Evolutionary conservation across 1,140 invertebrate species (phyloP).

Genomic region (Wiebesia pumilae): DNA sequence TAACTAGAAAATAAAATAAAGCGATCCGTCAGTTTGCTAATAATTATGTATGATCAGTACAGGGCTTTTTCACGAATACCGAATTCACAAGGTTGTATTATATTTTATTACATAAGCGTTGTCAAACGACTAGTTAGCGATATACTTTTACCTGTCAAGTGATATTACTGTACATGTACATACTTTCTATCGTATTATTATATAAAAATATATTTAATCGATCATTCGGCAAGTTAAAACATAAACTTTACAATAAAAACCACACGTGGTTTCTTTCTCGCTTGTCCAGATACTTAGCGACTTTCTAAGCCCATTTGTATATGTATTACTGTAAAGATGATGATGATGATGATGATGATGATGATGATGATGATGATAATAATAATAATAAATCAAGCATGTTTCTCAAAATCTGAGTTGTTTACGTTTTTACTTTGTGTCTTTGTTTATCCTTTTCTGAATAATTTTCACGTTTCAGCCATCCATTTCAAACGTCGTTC

Average conservation of each 20-base stretch:
- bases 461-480: not conserved
- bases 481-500: not conserved
- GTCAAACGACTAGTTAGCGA: not conserved
- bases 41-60: not conserved
- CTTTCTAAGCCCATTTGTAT: not conserved
- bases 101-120: not conserved
- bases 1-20: too few species aligned
- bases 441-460: not conserved
- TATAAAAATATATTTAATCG: constrained; percentile 5
- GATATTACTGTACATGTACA: constrained; percentile 5
- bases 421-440: constrained; percentile 4
- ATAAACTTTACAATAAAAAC: not conserved
- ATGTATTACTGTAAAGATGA: constrained; percentile 10
- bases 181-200: not conserved
- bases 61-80: not conserved
- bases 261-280: too few species aligned
- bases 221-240: not conserved
- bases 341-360: too few species aligned
- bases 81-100: not conserved
- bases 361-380: too few species aligned
- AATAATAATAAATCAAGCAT: not conserved
- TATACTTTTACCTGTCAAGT: not conserved
- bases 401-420: not conserved
- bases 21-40: not conserved
- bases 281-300: not conserved